Evolutionary conservation across 2,888 invertebrate genomes (phyloP), one percentile per base, ranked within the genome.

Genomic region (Tipula helvola): DNA sequence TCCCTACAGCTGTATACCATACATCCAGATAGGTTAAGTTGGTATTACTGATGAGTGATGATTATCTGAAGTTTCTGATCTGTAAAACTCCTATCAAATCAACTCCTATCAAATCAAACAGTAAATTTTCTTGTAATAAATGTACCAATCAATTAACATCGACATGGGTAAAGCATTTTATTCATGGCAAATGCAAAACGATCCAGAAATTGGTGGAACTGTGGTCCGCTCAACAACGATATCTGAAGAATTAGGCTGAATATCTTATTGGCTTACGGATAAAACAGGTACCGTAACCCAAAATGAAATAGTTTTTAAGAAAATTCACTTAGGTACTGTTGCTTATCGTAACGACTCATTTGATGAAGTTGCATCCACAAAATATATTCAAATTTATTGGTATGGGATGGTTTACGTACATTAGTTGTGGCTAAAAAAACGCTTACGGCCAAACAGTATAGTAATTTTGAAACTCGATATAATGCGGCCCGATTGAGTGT

Each of bases 101-200:
- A n/a, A n/a, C n/a, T n/a, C n/a, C n/a, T n/a, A n/a, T n/a, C n/a
- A n/a, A n/a, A n/a, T n/a, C n/a, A n/a, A n/a, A n/a, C n/a, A n/a
- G n/a, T n/a, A n/a, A n/a, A n/a, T n/a, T n/a, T n/a, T n/a, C n/a
- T n/a, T n/a, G n/a, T n/a, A n/a, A n/a, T n/a, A n/a, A n/a, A n/a
- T n/a, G n/a, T 99, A 90, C 99, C 99, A 16, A 98, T 99, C 89
- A 98, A 99, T 92, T 94, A 99, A 99, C 92, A 93, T 99, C 89
- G 99, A 99, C 90, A 97, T 99, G 97, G 99, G 99, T 1, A 99
- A 99, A 92, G 96, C 97, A 0, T 98, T 96, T 90, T 99, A 99
- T 91, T 97, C 99, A 0, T 99, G 97, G 96, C 95, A 97, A 88
- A 99, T 99, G 89, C 97, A 98, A 90, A 94, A 96, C 87, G 99